phyloP scores from a whole-genome alignment of 1,140 invertebrate genomes.

The Drosophila santomea region DNA sequence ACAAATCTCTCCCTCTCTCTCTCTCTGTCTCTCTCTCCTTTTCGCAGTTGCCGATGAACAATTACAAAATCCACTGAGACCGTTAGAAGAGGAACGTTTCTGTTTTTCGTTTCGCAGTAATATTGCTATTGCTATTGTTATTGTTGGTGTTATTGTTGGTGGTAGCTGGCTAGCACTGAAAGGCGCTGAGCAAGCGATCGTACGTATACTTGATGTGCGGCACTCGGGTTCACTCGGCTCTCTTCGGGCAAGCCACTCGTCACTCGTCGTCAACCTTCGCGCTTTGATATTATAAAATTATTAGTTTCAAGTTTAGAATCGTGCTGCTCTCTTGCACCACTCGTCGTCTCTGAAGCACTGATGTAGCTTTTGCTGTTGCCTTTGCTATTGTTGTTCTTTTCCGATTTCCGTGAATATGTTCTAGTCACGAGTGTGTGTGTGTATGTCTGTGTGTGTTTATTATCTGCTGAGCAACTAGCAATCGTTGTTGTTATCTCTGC shows the following conservation, averaged over 20 bases:
- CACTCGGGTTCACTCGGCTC: slow-evolving; percentile 8
- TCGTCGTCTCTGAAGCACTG: slow-evolving; percentile 9
- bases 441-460: slow-evolving; percentile 49
- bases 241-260: slow-evolving; percentile 27
- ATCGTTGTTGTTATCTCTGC: slow-evolving; percentile 55
- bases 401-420: slow-evolving; percentile 50
- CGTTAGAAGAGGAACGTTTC: slow-evolving; percentile 46
- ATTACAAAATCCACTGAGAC: slow-evolving; percentile 52
- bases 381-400: slow-evolving; percentile 12
- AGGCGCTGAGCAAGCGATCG: slow-evolving; percentile 23
- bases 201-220: slow-evolving; percentile 27
- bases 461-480: slow-evolving; percentile 58
- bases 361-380: too few species aligned
- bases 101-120: slow-evolving; percentile 10
- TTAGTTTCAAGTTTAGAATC: slow-evolving; percentile 43
- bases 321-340: slow-evolving; percentile 12
- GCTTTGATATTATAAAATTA: slow-evolving; percentile 42
- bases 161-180: background rate
- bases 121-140: slow-evolving; percentile 1
- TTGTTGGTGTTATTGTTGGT: slow-evolving; percentile 8
- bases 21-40: background rate
- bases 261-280: slow-evolving; percentile 12
- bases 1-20: background rate
- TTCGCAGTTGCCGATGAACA: slow-evolving; percentile 51
- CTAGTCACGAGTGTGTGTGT: slow-evolving; percentile 41